These are phyloP conservation scores for Drosophila robusta DNA, from an alignment of 2,888 invertebrate species.

Conservation along the genomic window DNA sequence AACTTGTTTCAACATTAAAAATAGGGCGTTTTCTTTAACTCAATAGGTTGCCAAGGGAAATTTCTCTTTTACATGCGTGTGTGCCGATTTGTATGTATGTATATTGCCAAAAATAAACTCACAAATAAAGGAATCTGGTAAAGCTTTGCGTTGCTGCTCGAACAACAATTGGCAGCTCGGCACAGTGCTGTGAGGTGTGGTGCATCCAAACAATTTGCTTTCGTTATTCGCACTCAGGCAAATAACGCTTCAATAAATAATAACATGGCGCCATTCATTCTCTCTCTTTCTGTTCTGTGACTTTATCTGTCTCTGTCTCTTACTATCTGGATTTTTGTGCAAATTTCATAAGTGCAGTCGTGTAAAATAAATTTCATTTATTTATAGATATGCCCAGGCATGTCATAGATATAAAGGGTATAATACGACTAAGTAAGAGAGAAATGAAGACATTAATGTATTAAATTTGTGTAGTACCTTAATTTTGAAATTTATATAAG, in stretches of 20 bases:
- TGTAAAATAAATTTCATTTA: slow-evolving; percentile 64
- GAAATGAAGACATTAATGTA: background rate
- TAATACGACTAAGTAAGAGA: background rate
- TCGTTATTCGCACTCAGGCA: slow-evolving; percentile 45
- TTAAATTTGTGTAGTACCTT: too few relatives aligned
- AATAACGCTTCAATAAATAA: slow-evolving; percentile 66
- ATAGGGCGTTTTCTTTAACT: too few relatives aligned
- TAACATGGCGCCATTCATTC: slow-evolving; percentile 25
- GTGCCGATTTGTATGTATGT: slow-evolving; percentile 3
- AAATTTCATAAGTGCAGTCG: slow-evolving; percentile 62
- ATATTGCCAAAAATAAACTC: slow-evolving; percentile 16
- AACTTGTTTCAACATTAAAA: background rate
- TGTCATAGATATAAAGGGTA: too few relatives aligned
- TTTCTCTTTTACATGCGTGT: background rate
- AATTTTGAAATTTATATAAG: too few relatives aligned
- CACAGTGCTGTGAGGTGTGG: background rate
- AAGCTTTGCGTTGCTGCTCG: slow-evolving; percentile 1
- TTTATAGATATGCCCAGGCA: slow-evolving; percentile 32
- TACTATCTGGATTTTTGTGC: slow-evolving; percentile 14
- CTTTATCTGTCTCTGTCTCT: background rate
- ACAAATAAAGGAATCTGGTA: slow-evolving; percentile 13
- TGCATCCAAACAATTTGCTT: slow-evolving; percentile 42
- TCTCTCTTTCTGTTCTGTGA: background rate
- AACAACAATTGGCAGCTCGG: slow-evolving; percentile 32
- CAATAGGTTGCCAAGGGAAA: background rate